Percentiles rank a stretch among this genome's conserved stretches.
Conservation (phyloP, 2,888 invertebrate species). For the Metallyticus violacea region DNA sequence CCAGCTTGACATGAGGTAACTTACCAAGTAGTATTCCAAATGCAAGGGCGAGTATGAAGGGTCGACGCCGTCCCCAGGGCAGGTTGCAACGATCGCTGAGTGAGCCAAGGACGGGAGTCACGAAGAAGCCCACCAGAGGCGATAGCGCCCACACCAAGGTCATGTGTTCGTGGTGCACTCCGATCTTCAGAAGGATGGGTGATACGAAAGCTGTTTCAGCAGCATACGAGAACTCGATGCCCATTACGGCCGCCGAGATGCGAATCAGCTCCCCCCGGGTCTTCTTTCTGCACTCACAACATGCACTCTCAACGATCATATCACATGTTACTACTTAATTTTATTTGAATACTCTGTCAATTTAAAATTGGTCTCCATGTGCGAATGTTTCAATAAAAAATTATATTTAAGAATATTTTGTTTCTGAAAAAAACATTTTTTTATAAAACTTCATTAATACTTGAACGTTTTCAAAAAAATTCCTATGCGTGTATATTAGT, state of each 20-base stretch:
- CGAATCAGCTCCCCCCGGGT: constrained; percentile 76
- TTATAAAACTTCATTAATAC: too few relatives aligned
- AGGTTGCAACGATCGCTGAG: constrained; percentile 85
- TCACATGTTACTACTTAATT: neutral
- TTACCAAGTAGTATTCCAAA: constrained; percentile 85
- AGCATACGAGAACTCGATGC: constrained; percentile 96
- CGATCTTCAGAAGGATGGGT: constrained; percentile 88
- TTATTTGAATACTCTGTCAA: too few relatives aligned
- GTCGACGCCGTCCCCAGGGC: constrained; percentile 79
- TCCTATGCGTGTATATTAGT: too few relatives aligned
- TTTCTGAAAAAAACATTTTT: too few relatives aligned
- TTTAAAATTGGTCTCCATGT: too few relatives aligned
- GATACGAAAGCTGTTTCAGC: constrained; percentile 97
- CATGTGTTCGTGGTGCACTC: constrained; percentile 90
- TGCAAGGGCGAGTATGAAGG: constrained; percentile 86
- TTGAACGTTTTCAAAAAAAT: too few relatives aligned
- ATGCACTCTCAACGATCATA: neutral
- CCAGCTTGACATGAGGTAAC: too few relatives aligned
- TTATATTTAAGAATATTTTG: too few relatives aligned
- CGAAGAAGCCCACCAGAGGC: constrained; percentile 89
- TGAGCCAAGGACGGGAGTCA: constrained; percentile 89
- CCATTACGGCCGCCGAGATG: constrained; percentile 93
- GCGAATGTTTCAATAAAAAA: too few relatives aligned
- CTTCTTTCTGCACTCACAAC: constrained; percentile 60
- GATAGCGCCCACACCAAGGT: constrained; percentile 94